A percentile compares a stretch with the other conserved stretches of the same genome.
Evolutionary conservation across 1,140 invertebrate genomes (phyloP).

Genomic region (Drosophila ananassae): DNA sequence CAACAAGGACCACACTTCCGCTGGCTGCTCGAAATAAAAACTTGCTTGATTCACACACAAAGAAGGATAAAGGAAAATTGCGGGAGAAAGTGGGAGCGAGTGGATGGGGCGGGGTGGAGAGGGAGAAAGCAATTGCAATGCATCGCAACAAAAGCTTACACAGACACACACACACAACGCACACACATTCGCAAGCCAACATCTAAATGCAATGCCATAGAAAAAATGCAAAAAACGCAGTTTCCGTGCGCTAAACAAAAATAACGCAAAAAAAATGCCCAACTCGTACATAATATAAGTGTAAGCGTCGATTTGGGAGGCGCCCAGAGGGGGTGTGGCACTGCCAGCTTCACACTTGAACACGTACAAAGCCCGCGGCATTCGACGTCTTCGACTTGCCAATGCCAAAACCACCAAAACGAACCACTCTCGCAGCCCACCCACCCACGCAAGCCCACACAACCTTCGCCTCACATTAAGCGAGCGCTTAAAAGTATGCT

Average conservation of each 20-base stretch:
- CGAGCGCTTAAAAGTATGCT: conserved; percentile 70
- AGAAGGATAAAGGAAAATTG: conserved; percentile 1
- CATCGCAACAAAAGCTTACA: conserved; percentile 68
- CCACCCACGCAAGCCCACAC: neutral
- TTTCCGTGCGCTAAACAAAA: conserved; percentile 64
- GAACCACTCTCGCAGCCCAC: conserved; percentile 1
- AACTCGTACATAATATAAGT: conserved; percentile 42
- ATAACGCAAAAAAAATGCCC: conserved; percentile 26
- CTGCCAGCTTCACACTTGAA: conserved; percentile 73
- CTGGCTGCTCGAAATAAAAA: conserved; percentile 77
- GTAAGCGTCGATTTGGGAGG: conserved; percentile 67
- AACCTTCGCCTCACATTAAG: conserved; percentile 53
- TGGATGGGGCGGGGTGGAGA: neutral
- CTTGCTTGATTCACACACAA: conserved; percentile 58
- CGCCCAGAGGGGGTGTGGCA: conserved; percentile 33
- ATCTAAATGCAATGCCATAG: conserved; percentile 73
- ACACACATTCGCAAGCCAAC: conserved; percentile 31
- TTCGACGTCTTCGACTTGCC: conserved; percentile 41
- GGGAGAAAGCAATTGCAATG: conserved; percentile 58
- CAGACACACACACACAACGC: conserved; percentile 27
- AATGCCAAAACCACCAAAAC: conserved; percentile 30
- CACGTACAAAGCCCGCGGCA: conserved; percentile 69
- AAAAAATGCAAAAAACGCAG: conserved; percentile 66
- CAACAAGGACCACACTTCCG: conserved; percentile 67
- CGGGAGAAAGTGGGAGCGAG: conserved; percentile 1